Evolutionary conservation across 2,888 invertebrate species (phyloP), one percentile per base, ranked within the genome.

Genomic region (Orchesella flavescens): DNA sequence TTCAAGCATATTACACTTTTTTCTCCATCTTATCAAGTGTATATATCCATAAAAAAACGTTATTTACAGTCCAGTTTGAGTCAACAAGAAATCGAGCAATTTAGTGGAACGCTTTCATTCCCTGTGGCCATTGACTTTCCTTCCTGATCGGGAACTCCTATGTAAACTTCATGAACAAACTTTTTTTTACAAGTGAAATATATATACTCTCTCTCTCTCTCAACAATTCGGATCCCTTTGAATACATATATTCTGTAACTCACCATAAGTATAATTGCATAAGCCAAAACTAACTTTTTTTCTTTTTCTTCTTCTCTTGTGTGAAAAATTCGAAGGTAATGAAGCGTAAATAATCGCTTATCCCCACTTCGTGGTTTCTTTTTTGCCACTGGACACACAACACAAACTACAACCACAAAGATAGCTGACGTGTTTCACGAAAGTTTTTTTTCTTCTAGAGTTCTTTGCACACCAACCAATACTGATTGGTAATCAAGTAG

Each of bases 311-410:
- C 73, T 57, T 66, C 13, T 71, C 44, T 59, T 78, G 65, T 84
- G 71, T 80, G 76, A 80, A 75, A 84, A 84, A 79, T 83, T 73
- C 74, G 73, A 59, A 88, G 85, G 87, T 88, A 86, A 86, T 87
- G 87, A 88, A 86, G 84, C 87, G 85, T 87, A 83, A 85, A 86
- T 85, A 88, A 88, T 87, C 86, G 85, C 83, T 88, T 88, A 87
- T 87, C 86, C 83, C 77, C 87, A 86, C 86, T 86, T 87, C 78
- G 66, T 73, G 78, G 68, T 83, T 73, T 71, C 34, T 66, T 73
- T 65, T 78, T 83, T 75, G 84, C 87, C 82, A 86, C 87, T 86
- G 87, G 86, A 86, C 86, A 83, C 66, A 77, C 23, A 73, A 53
- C 65, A 59, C 24, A 63, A 19, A 43, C 59, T 19, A 65, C 24